Percentiles rank a stretch among this genome's conserved stretches.
phyloP scores from a whole-genome alignment of 2,797 vertebrate genomes.

The Otolemur crassicaudatus region DNA sequence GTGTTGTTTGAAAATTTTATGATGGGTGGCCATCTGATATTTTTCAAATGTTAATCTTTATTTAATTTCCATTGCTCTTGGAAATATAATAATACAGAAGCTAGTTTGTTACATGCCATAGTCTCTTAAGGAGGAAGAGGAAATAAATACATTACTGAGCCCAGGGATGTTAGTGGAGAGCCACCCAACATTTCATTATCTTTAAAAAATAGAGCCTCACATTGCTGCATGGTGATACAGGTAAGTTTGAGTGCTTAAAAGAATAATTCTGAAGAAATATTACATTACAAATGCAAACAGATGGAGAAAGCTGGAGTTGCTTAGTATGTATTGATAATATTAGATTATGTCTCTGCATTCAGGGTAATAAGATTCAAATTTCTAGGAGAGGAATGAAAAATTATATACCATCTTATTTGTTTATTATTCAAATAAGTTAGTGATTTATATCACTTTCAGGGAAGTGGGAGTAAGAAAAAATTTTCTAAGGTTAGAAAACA shows the following conservation, averaged over 20 bases:
- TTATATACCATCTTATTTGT: slow-evolving; percentile 81
- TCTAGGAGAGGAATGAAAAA: slow-evolving; percentile 77
- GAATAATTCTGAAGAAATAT: slow-evolving; percentile 79
- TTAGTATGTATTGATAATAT: slow-evolving; percentile 75
- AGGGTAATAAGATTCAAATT: slow-evolving; percentile 81
- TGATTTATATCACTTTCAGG: slow-evolving; percentile 77
- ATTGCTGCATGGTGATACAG: slow-evolving; percentile 32
- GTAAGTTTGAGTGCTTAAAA: slow-evolving; percentile 69
- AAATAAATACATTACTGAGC: slow-evolving; percentile 51
- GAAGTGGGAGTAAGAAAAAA: slow-evolving; percentile 67
- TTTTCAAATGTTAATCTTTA: slow-evolving; percentile 45
- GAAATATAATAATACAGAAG: slow-evolving; percentile 41
- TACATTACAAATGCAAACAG: slow-evolving; percentile 79
- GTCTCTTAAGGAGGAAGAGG: slow-evolving; percentile 40
- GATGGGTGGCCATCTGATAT: neutral
- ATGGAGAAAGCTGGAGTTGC: slow-evolving; percentile 66
- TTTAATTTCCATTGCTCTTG: slow-evolving; percentile 34
- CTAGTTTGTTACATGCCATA: neutral
- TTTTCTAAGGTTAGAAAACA: slow-evolving; percentile 36
- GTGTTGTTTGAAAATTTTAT: slow-evolving; percentile 1
- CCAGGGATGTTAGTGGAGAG: slow-evolving; percentile 37
- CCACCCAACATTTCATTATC: slow-evolving; percentile 71
- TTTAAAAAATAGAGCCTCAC: slow-evolving; percentile 62
- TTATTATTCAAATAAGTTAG: slow-evolving; percentile 81
- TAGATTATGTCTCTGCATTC: slow-evolving; percentile 77